phyloP scores from a whole-genome alignment of 30 jellyfish, hydroid and myxozoan species.

The Clytia hemisphaerica region DNA sequence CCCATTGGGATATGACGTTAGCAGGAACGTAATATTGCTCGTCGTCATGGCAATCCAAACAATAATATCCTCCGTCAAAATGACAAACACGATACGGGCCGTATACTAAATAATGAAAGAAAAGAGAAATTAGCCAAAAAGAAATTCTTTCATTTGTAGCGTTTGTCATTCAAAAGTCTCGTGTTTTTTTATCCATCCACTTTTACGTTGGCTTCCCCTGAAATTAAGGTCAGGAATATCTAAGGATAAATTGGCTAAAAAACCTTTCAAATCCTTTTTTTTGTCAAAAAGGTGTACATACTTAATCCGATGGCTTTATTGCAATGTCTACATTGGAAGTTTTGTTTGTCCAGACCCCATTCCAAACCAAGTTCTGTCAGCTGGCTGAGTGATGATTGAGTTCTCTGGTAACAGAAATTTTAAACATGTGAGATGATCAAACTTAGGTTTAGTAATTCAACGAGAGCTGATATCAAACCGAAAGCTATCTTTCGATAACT shows the following conservation, averaged over 20 bases:
- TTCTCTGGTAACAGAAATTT: slow-evolving; percentile 19
- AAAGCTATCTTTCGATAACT: no score
- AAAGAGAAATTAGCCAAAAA: no score
- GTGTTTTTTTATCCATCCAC: no score
- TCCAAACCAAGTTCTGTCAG: slow-evolving; percentile 52
- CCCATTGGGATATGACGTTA: slow-evolving; percentile 81
- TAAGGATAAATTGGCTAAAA: no score
- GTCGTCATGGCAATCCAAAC: slow-evolving; percentile 87
- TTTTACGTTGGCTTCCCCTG: no score
- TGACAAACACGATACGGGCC: slow-evolving; percentile 86
- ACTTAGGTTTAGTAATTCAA: background rate
- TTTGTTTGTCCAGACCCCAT: slow-evolving; percentile 87
- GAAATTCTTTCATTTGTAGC: no score
- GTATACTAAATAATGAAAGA: slow-evolving; percentile 53
- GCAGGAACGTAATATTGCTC: slow-evolving; percentile 83
- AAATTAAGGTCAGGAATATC: no score
- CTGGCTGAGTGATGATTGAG: slow-evolving; percentile 62
- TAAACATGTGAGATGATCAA: background rate
- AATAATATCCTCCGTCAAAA: slow-evolving; percentile 92
- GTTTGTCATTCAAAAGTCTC: no score
- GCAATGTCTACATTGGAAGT: slow-evolving; percentile 80
- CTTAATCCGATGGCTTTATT: slow-evolving; percentile 88
- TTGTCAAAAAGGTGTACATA: no score
- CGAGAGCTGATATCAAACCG: no score
- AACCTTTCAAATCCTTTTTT: no score